Evolutionary conservation across 1,140 invertebrate genomes (phyloP), one percentile per base, ranked within the genome.

Genomic region (Luehdorfia chinensis): DNA sequence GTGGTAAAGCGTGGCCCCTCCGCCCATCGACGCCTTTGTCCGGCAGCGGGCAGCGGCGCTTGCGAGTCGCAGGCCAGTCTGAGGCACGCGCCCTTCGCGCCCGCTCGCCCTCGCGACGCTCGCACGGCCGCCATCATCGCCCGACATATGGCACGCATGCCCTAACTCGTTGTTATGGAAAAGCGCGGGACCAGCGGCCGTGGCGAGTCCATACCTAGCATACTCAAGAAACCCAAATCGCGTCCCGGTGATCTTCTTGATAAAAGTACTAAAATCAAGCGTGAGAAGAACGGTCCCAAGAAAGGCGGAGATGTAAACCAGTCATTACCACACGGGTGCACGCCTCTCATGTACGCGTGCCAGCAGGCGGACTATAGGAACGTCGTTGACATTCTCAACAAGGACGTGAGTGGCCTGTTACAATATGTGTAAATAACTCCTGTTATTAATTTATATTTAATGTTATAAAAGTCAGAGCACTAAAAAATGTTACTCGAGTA

Each of bases 331-430:
- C 88, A 89, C 55, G 90, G 90, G 57, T 90, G 89, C 67, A 94
- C 94, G 39, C 91, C 92, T 41, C 90, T 97, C 66, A 96, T 97
- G 95, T 94, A 96, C 83, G 95, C 95, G 59, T 96, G 95, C 71
- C 95, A 96, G 84, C 94, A 95, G 75, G 90, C 80, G 1, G 85
- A 88, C 65, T 87, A 88, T 63, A 85, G 77, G 54, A 67, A 76
- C 11, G 81, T 87, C 44, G 74, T 83, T 41, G 87, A 88, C 25
- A 75, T 73, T 31, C 75, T 88, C 57, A 87, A 85, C 41, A 87
- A 80, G 60, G 84, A 87, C 47, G 84, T 88, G 69, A 87, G 86
- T 85, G 48, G 31, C 15, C 36, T 14, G 13, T 41, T 25, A 21
- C 8, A n/a, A 14, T n/a, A n/a, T n/a, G n/a, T n/a, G n/a, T n/a